A percentile compares a stretch with the other conserved stretches of the same genome.
Conservation (phyloP, 2,797 vertebrate species). For the Antennarius maculatus region DNA sequence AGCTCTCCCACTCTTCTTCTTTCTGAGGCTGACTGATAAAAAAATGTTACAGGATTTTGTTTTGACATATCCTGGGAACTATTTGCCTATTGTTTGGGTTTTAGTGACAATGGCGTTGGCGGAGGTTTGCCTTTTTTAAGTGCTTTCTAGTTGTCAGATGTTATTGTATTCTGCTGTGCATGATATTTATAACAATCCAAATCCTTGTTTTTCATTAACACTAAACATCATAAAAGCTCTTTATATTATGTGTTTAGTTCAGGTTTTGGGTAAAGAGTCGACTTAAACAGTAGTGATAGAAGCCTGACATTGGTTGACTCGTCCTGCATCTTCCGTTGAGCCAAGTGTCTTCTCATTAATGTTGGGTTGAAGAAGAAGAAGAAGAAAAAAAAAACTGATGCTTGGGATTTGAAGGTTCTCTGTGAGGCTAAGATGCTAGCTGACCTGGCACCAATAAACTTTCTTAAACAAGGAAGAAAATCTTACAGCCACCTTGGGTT, state of each 20-base stretch:
- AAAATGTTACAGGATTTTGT: no score
- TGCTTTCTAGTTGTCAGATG: not conserved
- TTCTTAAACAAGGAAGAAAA: conserved; percentile 15
- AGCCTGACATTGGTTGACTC: conserved; percentile 19
- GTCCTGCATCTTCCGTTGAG: conserved; percentile 17
- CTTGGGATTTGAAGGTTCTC: conserved; percentile 53
- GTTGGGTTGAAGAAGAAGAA: conserved; percentile 44
- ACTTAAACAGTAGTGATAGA: not conserved
- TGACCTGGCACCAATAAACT: conserved; percentile 44
- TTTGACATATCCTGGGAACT: no score
- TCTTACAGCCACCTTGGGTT: no score
- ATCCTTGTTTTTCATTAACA: not conserved
- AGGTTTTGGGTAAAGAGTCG: not conserved
- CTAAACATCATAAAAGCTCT: not conserved
- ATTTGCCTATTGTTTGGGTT: no score
- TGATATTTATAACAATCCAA: not conserved
- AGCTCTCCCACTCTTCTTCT: no score
- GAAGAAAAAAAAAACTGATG: conserved; percentile 9
- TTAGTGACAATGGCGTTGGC: no score
- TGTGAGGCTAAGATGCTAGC: conserved; percentile 41
- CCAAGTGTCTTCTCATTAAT: conserved; percentile 14
- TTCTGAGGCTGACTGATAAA: no score
- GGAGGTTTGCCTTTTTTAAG: no score
- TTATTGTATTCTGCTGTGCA: not conserved
- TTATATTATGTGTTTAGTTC: not conserved